Evolutionary conservation across 92 coral and sea anemone genomes (phyloP), one percentile per base, ranked within the genome.

Genomic region (Isaurus tuberculatus): DNA sequence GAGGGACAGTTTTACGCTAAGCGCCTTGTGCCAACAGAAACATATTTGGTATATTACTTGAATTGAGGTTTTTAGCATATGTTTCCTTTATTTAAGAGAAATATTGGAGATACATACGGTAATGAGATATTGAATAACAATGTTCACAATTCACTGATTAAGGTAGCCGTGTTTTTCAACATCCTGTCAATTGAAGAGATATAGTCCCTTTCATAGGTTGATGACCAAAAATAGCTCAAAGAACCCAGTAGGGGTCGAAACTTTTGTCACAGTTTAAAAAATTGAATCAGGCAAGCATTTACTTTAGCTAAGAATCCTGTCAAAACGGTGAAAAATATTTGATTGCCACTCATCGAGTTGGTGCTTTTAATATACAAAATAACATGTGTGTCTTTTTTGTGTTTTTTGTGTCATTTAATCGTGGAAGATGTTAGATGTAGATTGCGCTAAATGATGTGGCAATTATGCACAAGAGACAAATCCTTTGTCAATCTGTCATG

Each of bases 161-260:
- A 25, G 53, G 11, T 75, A 58, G 33, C 13, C 78, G 33, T 60
- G 23, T 60, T 23, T n/a, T 58, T 74, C 34, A 65, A 58, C 70
- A 77, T 58, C 70, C 70, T 77, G 70, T 57, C 15, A 77, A 34
- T 65, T 33, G 70, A 77, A 77, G 65, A 25, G 48, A 68, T n/a
- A n/a, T 23, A 22, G 69, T 44, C 6, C 63, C 31, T 31, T 37
- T n/a, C 57, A 40, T 72, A 58, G 58, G 81, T 42, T 17, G 37
- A 72, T 15, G n/a, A 17, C 49, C 78, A 66, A 79, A 72, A 83
- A 83, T 83, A 78, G 86, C 79, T 32, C 69, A 37, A 55, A 53
- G 77, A 72, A 51, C 79, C 48, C 73, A 43, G 70, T 48, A 8
- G 55, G 32, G 72, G 9, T 28, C 33, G 57, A 27, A 70, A 44